phyloP scores from a whole-genome alignment of 2,888 invertebrate genomes.

The Nipponacmea schrenckii region DNA sequence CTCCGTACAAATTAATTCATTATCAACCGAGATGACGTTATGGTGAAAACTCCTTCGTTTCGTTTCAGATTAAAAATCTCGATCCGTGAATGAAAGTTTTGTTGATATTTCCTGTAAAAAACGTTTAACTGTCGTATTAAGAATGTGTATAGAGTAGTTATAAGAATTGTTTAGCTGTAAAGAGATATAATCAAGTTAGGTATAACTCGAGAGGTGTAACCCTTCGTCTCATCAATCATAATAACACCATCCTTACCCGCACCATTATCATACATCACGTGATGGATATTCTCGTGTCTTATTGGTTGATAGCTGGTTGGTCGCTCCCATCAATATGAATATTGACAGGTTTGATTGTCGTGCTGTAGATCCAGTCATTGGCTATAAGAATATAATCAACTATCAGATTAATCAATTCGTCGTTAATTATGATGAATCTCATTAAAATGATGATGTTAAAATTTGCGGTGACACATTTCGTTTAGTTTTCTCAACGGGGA shows the following conservation, averaged over 20 bases:
- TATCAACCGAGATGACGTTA: no score
- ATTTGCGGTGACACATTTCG: slow-evolving; percentile 26
- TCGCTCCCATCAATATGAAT: not conserved
- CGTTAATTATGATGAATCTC: slow-evolving; percentile 33
- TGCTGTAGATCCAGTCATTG: not conserved
- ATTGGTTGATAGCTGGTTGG: not conserved
- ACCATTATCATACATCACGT: slow-evolving; percentile 4
- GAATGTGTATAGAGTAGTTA: no score
- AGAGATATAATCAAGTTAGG: slow-evolving; percentile 10
- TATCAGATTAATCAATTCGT: slow-evolving; percentile 16
- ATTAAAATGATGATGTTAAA: slow-evolving; percentile 27
- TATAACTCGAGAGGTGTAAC: slow-evolving; percentile 18
- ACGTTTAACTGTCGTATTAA: no score
- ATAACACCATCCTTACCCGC: not conserved
- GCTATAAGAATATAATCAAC: not conserved
- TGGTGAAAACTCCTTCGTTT: no score
- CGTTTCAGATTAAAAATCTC: no score
- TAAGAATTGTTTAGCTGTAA: no score
- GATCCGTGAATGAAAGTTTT: no score
- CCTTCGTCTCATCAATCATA: slow-evolving; percentile 9
- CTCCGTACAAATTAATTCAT: no score
- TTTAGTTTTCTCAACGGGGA: not conserved
- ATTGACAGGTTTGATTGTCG: not conserved
- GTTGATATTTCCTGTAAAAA: no score
- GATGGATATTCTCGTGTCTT: not conserved